These are phyloP conservation scores for Craniophora ligustri DNA, from an alignment of 2,888 invertebrate species.

Conservation along the genomic window DNA sequence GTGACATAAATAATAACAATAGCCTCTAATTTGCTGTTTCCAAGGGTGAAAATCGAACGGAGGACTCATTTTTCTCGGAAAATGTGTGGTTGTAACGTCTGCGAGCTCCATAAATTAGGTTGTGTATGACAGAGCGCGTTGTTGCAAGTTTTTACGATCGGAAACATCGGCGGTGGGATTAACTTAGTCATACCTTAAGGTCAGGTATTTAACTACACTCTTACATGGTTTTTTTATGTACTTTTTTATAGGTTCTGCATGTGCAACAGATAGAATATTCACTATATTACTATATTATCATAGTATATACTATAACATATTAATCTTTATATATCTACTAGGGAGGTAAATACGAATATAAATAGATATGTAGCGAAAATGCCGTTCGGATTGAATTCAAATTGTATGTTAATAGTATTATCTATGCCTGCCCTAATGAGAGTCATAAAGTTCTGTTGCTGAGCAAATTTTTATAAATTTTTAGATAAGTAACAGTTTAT, in stretches of 20 bases:
- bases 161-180: slow-evolving; percentile 72
- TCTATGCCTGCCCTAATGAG: slow-evolving; percentile 8
- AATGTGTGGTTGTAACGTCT: slow-evolving; percentile 59
- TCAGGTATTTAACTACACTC: slow-evolving; percentile 52
- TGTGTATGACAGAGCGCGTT: slow-evolving; percentile 83
- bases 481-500: slow-evolving; percentile 33
- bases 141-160: slow-evolving; percentile 80
- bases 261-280: too few species aligned
- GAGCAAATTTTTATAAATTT: slow-evolving; percentile 21
- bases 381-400: too few species aligned
- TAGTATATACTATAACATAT: too few species aligned
- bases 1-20: slow-evolving; percentile 1
- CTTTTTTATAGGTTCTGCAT: too few species aligned
- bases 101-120: slow-evolving; percentile 81
- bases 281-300: too few species aligned
- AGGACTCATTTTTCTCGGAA: slow-evolving; percentile 21
- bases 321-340: too few species aligned
- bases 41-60: slow-evolving; percentile 53
- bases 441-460: slow-evolving; percentile 26
- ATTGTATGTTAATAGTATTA: slow-evolving; percentile 14
- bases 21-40: slow-evolving; percentile 18
- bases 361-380: too few species aligned
- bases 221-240: too few species aligned
- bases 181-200: slow-evolving; percentile 62
- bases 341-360: too few species aligned